Evolutionary conservation across 2,888 invertebrate genomes (phyloP).

Genomic region (Tribolium freemani): DNA sequence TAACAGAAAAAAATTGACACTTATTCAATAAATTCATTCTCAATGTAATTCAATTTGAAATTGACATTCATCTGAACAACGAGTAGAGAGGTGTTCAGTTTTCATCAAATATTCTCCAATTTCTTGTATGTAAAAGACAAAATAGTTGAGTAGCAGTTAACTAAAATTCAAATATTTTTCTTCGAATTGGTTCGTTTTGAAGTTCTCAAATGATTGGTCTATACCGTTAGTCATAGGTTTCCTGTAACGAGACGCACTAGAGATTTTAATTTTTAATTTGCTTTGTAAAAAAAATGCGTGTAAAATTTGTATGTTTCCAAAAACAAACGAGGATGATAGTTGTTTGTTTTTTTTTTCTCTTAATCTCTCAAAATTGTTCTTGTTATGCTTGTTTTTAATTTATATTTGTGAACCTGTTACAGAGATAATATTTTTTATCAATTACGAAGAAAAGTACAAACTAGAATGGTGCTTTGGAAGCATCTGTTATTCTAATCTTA

Average conservation of each 20-base stretch:
- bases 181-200: neutral
- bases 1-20: too few relatives aligned
- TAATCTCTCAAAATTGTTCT: slow-evolving; percentile 63
- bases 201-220: neutral
- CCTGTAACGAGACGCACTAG: slow-evolving; percentile 27
- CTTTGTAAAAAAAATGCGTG: slow-evolving; percentile 20
- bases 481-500: slow-evolving; percentile 50
- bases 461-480: slow-evolving; percentile 57
- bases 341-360: slow-evolving; percentile 28
- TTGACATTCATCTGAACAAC: too few relatives aligned
- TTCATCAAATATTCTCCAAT: too few relatives aligned
- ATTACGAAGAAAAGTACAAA: slow-evolving; percentile 63
- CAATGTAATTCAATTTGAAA: too few relatives aligned
- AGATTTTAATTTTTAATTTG: slow-evolving; percentile 33
- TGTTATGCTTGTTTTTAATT: slow-evolving; percentile 65
- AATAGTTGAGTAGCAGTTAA: too few relatives aligned
- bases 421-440: slow-evolving; percentile 62
- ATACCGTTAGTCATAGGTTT: slow-evolving; percentile 31
- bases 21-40: too few relatives aligned
- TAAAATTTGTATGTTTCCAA: slow-evolving; percentile 31
- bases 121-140: too few relatives aligned
- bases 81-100: too few relatives aligned
- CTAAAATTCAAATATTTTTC: neutral
- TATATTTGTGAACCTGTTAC: slow-evolving; percentile 59
- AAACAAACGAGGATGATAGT: neutral